These are phyloP conservation scores for Cyanoderma ruficeps DNA, from an alignment of 2,113 vertebrate species.

Conservation along the genomic window DNA sequence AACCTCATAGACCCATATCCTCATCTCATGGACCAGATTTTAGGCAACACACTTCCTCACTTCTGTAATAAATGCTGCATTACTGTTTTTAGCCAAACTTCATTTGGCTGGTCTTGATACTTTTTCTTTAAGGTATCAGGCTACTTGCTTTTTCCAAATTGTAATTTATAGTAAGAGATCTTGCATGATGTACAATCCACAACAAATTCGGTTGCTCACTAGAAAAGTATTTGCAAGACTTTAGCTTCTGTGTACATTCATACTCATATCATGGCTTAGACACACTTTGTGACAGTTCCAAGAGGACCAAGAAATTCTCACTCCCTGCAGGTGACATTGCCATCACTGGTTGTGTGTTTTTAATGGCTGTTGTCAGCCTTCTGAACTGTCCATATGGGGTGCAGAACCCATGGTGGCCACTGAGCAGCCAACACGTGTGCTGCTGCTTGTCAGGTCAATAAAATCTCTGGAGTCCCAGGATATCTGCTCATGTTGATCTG, in stretches of 20 bases:
- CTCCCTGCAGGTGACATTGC: not conserved
- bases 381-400: not conserved
- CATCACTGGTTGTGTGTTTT: not conserved
- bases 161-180: not conserved
- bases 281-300: not conserved
- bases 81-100: not conserved
- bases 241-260: not conserved
- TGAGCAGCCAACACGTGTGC: not conserved
- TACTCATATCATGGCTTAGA: not conserved
- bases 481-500: not conserved
- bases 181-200: not conserved
- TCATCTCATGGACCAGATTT: not conserved
- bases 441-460: accelerated
- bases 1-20: not conserved
- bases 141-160: not conserved
- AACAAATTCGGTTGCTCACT: not conserved
- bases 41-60: not conserved
- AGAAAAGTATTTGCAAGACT: not conserved
- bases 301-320: not conserved
- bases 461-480: not conserved
- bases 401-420: not conserved
- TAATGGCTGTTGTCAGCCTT: not conserved
- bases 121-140: not conserved
- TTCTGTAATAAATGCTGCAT: not conserved
- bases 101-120: not conserved